Percentiles rank a stretch among this genome's conserved stretches.
Conservation (phyloP, 92 coral and sea anemone species). For the Porites rus region DNA sequence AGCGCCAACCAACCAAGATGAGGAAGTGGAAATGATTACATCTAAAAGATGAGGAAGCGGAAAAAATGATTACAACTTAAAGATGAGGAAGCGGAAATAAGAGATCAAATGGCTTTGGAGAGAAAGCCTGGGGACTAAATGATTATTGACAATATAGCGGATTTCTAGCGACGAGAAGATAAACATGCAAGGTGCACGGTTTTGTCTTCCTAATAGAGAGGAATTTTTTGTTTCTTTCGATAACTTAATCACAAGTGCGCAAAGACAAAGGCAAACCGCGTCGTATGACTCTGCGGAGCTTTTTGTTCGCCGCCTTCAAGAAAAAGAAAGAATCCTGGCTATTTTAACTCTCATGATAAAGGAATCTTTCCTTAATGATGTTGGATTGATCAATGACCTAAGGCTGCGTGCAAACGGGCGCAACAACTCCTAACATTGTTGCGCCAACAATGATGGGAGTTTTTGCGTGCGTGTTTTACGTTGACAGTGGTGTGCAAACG, state of each 20-base stretch:
- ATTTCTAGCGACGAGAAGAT: background rate
- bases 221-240: conserved; percentile 9
- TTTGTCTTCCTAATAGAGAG: background rate
- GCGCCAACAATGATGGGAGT: no score
- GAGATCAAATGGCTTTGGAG: background rate
- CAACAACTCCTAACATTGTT: no score
- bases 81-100: background rate
- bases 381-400: no score
- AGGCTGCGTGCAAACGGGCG: no score
- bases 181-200: conserved; percentile 4
- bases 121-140: background rate
- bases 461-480: no score
- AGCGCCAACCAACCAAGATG: no score
- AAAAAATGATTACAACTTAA: background rate
- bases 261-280: background rate
- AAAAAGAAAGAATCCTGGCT: background rate
- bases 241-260: conserved; percentile 2
- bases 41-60: no score
- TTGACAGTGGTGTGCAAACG: no score
- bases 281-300: conserved; percentile 16
- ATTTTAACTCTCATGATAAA: background rate
- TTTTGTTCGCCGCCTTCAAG: conserved; percentile 14
- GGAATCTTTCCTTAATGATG: background rate
- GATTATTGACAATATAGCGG: background rate
- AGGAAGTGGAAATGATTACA: background rate